phyloP scores from a whole-genome alignment of 2,113 vertebrate genomes.

The Tricholaema leucomelas region DNA sequence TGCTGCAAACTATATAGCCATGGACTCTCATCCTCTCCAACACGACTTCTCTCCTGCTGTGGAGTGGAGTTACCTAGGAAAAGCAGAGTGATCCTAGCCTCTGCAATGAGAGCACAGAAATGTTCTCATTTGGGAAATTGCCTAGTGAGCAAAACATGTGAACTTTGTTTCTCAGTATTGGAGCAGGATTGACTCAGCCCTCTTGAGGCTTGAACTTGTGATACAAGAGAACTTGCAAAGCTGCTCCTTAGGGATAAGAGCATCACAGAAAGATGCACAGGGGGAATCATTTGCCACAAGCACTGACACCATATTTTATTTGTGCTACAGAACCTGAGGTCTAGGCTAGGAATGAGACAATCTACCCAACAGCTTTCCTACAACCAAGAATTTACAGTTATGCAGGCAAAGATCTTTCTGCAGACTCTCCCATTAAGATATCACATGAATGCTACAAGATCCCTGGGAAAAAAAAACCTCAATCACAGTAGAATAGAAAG shows the following conservation, averaged over 20 bases:
- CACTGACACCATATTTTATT: neutral
- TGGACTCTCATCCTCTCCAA: neutral
- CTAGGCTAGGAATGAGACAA: neutral
- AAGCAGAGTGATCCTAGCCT: neutral
- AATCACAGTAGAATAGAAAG: neutral
- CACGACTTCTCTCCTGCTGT: neutral
- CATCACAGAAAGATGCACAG: neutral
- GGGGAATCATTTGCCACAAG: neutral
- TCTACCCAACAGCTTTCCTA: neutral
- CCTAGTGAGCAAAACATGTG: neutral
- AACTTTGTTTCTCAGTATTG: neutral
- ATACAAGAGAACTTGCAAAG: neutral
- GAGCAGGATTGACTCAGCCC: neutral
- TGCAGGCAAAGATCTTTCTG: neutral
- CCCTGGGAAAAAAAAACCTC: neutral
- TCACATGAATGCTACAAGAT: neutral
- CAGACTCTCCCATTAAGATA: neutral
- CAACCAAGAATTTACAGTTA: neutral
- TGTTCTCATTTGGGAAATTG: neutral
- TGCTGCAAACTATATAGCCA: neutral
- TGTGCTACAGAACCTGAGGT: neutral
- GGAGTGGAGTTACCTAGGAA: neutral
- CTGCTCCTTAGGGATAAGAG: neutral
- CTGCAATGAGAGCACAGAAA: neutral
- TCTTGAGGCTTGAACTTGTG: neutral